Base-by-base conservation (phyloP, 2,888 invertebrate genomes). In the Tinea trinotella region DNA sequence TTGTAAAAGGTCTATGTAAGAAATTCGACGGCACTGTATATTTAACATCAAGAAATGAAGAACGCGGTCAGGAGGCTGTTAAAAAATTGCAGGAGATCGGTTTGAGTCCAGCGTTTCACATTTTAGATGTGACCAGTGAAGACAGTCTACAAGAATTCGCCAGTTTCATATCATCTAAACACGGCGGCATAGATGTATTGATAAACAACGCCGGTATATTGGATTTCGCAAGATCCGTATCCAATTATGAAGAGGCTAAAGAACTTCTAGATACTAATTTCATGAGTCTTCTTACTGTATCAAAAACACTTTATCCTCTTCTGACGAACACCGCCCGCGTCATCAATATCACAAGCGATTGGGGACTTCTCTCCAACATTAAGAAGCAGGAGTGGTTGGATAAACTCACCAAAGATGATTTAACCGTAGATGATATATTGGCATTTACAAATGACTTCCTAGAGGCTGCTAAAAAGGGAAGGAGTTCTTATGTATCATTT, bases 141-240 rank as follows among this genome's bases (percentile, higher is more conserved):
- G 74, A 79, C 5, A 93, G 92, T 66, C 79, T 93, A 56, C 73
- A 85, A 59, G 76, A 71, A 17, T 90, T 93, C 59, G 84, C 84
- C 36, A 76, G 88, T 57, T 87, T 88, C 66, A 75, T 94, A 56
- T 75, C 88, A 61, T 74, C 80, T 56, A 88, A 87, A 56, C 87
- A 93, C 70, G 88, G 89, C 22, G 91, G 93, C 17, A 79, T 94
- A 56, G 92, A 94, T 74, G 76, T 94, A 58, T 81, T 94, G 52
- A 88, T 94, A 58, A 94, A 94, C 73, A 94, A 94, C 78, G 93
- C 93, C 62, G 93, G 90, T 19, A 90, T 92, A 61, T 89, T 92
- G 20, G 93, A 89, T 68, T 91, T 90, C 78, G 72, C 71, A 61
- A 82, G 82, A 56, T 87, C 90, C 1, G 91, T 90, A 58, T 89